Percentiles rank a stretch among this genome's conserved stretches.
Evolutionary conservation across 2,797 vertebrate genomes (phyloP).

Genomic region (Phrynocephalus forsythii): DNA sequence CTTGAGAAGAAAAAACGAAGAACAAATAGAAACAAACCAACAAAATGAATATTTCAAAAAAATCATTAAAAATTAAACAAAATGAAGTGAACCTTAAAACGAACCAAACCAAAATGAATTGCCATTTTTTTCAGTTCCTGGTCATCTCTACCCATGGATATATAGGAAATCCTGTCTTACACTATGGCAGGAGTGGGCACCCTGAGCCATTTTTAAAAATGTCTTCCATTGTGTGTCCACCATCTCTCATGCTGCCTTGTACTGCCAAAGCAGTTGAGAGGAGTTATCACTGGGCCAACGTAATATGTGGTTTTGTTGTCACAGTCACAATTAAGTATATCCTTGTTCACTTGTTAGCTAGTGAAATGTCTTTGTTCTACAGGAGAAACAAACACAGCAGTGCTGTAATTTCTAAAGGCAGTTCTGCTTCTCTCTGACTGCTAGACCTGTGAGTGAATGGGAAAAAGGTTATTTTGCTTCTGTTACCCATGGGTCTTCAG

Average conservation of each 20-base stretch:
- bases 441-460: not conserved
- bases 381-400: constrained; percentile 15
- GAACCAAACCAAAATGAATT: no score
- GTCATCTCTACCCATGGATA: no score
- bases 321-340: constrained; percentile 40
- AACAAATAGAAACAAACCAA: no score
- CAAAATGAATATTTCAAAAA: no score
- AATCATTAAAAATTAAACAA: no score
- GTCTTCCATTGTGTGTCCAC: not conserved
- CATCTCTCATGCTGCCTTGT: not conserved
- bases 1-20: no score
- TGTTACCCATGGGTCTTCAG: constrained; percentile 43
- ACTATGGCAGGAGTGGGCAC: not conserved
- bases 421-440: constrained; percentile 10
- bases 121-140: no score
- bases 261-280: not conserved
- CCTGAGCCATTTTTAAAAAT: not conserved
- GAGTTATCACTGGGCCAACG: constrained; percentile 14
- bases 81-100: no score
- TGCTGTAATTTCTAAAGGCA: constrained; percentile 30
- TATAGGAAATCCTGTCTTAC: not conserved
- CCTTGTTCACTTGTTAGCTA: not conserved
- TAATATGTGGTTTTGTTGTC: constrained; percentile 27
- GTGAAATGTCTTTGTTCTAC: not conserved
- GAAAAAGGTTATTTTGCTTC: constrained; percentile 49